These are phyloP conservation scores for Pagetopsis macropterus DNA, from an alignment of 2,797 vertebrate genomes.

Conservation along the genomic window DNA sequence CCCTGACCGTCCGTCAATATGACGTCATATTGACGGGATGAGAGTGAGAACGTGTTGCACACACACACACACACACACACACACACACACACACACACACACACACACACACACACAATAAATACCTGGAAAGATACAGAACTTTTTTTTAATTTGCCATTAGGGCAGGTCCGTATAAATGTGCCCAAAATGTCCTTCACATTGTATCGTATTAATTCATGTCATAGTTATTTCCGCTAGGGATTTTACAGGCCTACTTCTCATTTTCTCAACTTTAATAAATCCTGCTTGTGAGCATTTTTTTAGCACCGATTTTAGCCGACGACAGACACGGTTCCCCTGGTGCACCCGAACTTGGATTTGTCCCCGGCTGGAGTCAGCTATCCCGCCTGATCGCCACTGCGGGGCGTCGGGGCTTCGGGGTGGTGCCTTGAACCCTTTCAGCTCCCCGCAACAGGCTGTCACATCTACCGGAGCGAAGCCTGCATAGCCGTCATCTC, in stretches of 20 bases:
- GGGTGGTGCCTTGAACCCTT: conserved; percentile 67
- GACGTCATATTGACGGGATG: no score
- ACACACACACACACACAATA: neutral
- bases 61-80: neutral
- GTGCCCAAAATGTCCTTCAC: conserved; percentile 10
- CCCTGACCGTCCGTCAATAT: no score
- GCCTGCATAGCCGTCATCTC: conserved; percentile 22
- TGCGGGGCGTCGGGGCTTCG: conserved; percentile 88
- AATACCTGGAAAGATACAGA: neutral
- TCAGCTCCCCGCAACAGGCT: conserved; percentile 50
- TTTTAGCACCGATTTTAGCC: conserved; percentile 44
- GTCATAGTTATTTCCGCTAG: conserved; percentile 43
- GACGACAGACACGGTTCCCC: conserved; percentile 48
- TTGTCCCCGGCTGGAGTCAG: conserved; percentile 47
- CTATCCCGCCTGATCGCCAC: conserved; percentile 75
- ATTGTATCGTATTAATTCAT: conserved; percentile 27
- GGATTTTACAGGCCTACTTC: conserved; percentile 48
- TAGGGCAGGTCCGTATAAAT: neutral
- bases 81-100: neutral
- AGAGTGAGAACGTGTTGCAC: no score
- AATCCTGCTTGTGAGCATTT: conserved; percentile 52
- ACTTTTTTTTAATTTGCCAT: neutral
- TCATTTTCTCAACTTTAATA: conserved; percentile 59
- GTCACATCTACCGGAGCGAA: neutral
- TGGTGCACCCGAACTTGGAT: conserved; percentile 48